Evolutionary conservation across 2,797 vertebrate genomes (phyloP), one percentile per base, ranked within the genome.

Genomic region (Agapornis canus): DNA sequence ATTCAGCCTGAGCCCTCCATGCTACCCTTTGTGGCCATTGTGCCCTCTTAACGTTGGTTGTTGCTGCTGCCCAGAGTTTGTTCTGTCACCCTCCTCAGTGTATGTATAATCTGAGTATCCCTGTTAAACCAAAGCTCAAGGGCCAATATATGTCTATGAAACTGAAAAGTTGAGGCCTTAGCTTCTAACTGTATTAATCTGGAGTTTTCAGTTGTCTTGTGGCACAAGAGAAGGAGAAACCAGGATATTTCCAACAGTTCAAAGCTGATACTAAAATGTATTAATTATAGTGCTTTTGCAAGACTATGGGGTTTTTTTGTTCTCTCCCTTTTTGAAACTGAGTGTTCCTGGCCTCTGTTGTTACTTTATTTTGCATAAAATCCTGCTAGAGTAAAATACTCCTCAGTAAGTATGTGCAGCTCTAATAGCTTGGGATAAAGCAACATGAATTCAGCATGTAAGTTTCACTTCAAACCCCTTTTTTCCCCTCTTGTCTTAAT

Each of bases 61-160:
- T 52, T 1, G 0, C 49, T 63, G 48, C 69, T 88, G n/a, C 51
- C 52, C 40, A 25, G 79, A 42, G 57, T 49, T 70, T 63, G 48
- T 19, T 72, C 31, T 48, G 37, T 57, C 31, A 18, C 1, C 10
- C 17, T 70, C 45, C 63, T 29, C 7, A 5, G 3, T 13, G n/a
- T 45, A 12, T 22, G 13, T 64, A 21, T 45, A 25, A 49, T 32
- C 23, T 54, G 47, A 59, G 43, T 70, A 73, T 59, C 13, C 14
- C 40, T 64, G 52, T 51, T 64, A 66, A 80, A 12, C 11, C 21
- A 10, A 43, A 63, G 56, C 37, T 20, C 32, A 42, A 64, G 59
- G 68, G 48, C n/a, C 32, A 11, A 13, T 45, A 27, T 14, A 5
- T 0, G 0, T 15, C 19, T 26, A 13, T 42, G 61, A 69, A 59